Base-by-base conservation (phyloP, 2,888 invertebrate species). In the Thereva unica region DNA sequence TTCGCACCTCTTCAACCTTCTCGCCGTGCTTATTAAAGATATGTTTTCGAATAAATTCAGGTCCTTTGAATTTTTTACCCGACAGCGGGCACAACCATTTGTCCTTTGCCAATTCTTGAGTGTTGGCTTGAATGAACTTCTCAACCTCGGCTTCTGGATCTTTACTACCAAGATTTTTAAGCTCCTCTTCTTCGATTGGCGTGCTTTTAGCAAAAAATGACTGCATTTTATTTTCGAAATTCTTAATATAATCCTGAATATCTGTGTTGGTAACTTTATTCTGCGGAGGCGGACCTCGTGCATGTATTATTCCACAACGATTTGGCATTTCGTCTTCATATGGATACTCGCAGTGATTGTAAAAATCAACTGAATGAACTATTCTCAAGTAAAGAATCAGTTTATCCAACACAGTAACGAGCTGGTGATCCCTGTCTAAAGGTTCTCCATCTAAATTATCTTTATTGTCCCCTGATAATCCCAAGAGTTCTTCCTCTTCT, bases 301-400 rank as follows among this genome's bases (percentile, higher is more conserved):
- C 96, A 77, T 99, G 99, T 85, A 99, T 93, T 72, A 99, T 96
- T 7, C 98, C 98, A 80, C 98, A 97, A 44, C 97, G 86, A 81
- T 99, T 98, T 0, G 99, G 99, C 99, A 99, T 99, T 81, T 97
- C 97, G 79, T 99, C 99, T 80, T 99, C 99, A 75, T 97, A 96
- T 0, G 97, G 96, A 82, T 99, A 99, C 78, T 99, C 98, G 77
- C 95, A 96, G 77, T 96, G 96, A 82, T 97, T 97, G 83, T 99
- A 99, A 80, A 95, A 99, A 81, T 99, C 99, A 63, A 99, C 92
- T 0, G 98, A 98, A 80, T 99, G 97, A 0, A 99, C 99, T 53
- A 99, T 86, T 56, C 99, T 88, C 74, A 99, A 83, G 78, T 99
- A 99, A 59, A 98, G 80, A 57, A 99, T 88, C 68, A 99, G 85